Base-by-base conservation (phyloP, 2,113 vertebrate genomes). In the Chaetops frenatus region DNA sequence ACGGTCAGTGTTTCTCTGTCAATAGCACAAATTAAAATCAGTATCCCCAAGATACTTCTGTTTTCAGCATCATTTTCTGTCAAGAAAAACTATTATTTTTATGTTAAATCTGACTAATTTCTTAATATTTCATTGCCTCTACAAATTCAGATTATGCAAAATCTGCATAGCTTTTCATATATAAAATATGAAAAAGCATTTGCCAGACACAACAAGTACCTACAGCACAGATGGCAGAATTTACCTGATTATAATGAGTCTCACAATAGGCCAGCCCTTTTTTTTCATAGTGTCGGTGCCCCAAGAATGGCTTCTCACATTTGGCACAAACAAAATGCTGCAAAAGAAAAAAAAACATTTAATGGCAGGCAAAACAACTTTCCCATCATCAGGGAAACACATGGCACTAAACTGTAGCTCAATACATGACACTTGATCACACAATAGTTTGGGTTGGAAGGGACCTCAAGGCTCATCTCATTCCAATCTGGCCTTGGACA, bases 291-390 rank as follows among this genome's bases (percentile, higher is more conserved):
- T 98, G 98, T 14, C 97, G 96, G 50, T 98, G 98, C 8, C 98
- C 98, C 94, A 98, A 87, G 91, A 98, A 98, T 1, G 98, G 98
- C 73, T 98, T 98, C 97, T 98, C 98, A 83, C 98, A 98, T 92
- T 98, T 98, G 94, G 98, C 98, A 47, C 98, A 98, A 93, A 98
- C 98, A 50, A 98, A 98, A 93, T 98, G 98, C 98, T 98, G 86
- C 36, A 57, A 81, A 88, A 85, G 10, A 35, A 60, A 42, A 60
- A 64, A 53, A 45, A 21, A 45, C 14, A 36, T 40, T 81, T 35
- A 24, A 31, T 44, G 9, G 50, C n/a, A 90, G 23, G 24, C n/a
- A 67, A 60, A 81, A 25, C 0, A 1, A 61, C 22, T 77, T 53
- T 69, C 45, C 33, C 12, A 78, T 38, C 35, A 38, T 11, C 23